These are phyloP conservation scores for Caprella mutica DNA, from an alignment of 2,888 invertebrate species.

Conservation along the genomic window DNA sequence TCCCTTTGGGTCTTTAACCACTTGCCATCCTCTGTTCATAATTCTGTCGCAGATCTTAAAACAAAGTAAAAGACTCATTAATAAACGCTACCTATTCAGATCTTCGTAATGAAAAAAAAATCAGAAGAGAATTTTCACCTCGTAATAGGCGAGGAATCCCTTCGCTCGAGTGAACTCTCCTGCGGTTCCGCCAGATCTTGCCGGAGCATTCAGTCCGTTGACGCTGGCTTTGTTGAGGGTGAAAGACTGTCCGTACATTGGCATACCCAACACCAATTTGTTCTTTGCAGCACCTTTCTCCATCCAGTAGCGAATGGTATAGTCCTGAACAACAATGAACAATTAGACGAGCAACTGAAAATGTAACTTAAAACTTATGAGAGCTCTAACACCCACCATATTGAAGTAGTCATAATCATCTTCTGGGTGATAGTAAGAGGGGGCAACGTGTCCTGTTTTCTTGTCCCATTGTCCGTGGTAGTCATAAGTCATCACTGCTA, in stretches of 20 bases:
- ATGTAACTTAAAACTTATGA: neutral
- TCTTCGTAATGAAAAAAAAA: neutral
- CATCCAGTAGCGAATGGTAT: conserved; percentile 63
- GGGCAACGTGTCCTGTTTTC: conserved; percentile 79
- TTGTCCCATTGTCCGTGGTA: conserved; percentile 79
- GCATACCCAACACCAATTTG: conserved; percentile 58
- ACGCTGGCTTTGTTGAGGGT: conserved; percentile 52
- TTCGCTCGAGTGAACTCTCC: conserved; percentile 57
- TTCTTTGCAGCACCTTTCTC: conserved; percentile 53
- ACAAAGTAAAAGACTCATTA: conserved; percentile 37
- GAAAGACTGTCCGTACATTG: conserved; percentile 82
- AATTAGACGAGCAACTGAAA: neutral
- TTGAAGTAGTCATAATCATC: conserved; percentile 73
- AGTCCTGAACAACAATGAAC: conserved; percentile 50
- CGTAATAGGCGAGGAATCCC: conserved; percentile 65
- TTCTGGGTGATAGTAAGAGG: conserved; percentile 66
- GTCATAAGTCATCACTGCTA: conserved; percentile 85
- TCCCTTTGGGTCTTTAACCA: conserved; percentile 51
- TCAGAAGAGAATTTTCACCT: conserved; percentile 9
- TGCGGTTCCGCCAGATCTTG: conserved; percentile 56
- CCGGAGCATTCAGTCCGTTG: conserved; percentile 56
- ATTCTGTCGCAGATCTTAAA: conserved; percentile 36
- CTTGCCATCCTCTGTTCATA: conserved; percentile 62
- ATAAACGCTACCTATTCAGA: neutral
- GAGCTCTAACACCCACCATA: conserved; percentile 50